Evolutionary conservation across 2,797 vertebrate species (phyloP), one percentile per base, ranked within the genome.

Genomic region (Siniperca undulata): DNA sequence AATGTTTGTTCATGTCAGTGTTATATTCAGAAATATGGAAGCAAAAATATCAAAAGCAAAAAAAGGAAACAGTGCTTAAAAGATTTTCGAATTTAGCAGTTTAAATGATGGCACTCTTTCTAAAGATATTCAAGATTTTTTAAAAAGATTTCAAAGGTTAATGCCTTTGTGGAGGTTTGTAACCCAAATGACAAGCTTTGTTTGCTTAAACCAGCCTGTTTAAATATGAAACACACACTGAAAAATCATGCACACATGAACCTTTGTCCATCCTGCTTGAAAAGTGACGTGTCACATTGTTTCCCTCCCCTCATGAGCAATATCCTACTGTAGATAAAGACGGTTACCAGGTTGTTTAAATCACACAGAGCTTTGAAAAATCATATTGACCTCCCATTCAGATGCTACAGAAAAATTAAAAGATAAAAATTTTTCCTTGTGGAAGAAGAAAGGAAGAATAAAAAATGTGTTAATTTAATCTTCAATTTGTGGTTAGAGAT

Each of bases 221-320:
- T 70, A 76, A 87, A 88, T 56, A 69, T 40, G 50, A 78, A 82
- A 68, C 30, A 27, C 59, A 58, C 10, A 24, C n/a, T 59, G 66
- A 72, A 52, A 36, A 74, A 59, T 68, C 14, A 62, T 48, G 13
- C 72, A 62, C 27, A 67, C 36, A 12, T 48, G n/a, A 56, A 10
- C 4, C n/a, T 76, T 65, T 34, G 36, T 70, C 38, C 3, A 52
- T n/a, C 4, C 19, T 52, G 24, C 34, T 46, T 27, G 7, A 58
- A 60, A 68, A 82, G 55, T 10, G 9, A 42, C 17, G 14, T 46
- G 46, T 74, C 48, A 8, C 30, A 36, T 13, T 17, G 8, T 20
- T 64, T 44, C 67, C 27, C 9, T 61, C 5, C 9, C 20, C 30
- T 48, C 11, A n/a, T 4, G 3, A 60, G 55, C 20, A 36, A 36